Conservation (phyloP, 2,888 invertebrate species). For the Cantharis rufa region DNA sequence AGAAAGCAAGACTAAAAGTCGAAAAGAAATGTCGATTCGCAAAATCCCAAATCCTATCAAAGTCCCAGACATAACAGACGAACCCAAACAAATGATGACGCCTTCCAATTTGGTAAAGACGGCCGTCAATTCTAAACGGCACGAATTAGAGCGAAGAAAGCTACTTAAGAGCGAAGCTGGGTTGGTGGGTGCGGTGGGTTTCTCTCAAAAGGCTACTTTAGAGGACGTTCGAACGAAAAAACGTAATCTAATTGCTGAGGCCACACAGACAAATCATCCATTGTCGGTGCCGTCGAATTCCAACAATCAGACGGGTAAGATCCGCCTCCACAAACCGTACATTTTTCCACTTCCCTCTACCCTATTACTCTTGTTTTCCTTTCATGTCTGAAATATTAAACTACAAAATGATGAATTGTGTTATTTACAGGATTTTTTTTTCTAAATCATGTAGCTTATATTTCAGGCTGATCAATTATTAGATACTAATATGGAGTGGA, state of each 20-base stretch:
- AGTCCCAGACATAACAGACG: conserved; percentile 40
- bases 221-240: conserved; percentile 55
- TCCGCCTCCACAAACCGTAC: conserved; percentile 45
- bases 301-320: conserved; percentile 66
- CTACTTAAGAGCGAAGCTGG: conserved; percentile 55
- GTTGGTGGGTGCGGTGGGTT: conserved; percentile 50
- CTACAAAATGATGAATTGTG: conserved; percentile 6
- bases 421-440: neutral
- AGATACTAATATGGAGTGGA: conserved; percentile 1
- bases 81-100: conserved; percentile 53
- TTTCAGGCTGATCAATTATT: conserved; percentile 10
- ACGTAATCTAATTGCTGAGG: conserved; percentile 55
- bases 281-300: conserved; percentile 55
- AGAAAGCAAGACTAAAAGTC: neutral
- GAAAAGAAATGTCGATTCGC: conserved; percentile 23
- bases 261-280: conserved; percentile 56
- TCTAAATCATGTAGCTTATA: conserved; percentile 6
- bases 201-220: conserved; percentile 39
- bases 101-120: conserved; percentile 68
- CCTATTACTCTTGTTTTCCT: conserved; percentile 10
- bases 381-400: conserved; percentile 23
- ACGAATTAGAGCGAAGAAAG: conserved; percentile 60
- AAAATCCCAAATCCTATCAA: conserved; percentile 48
- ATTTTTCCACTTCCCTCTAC: conserved; percentile 26
- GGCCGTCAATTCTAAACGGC: conserved; percentile 65